Conservation (phyloP, 2,888 invertebrate species). For the Tanypteryx hageni region DNA sequence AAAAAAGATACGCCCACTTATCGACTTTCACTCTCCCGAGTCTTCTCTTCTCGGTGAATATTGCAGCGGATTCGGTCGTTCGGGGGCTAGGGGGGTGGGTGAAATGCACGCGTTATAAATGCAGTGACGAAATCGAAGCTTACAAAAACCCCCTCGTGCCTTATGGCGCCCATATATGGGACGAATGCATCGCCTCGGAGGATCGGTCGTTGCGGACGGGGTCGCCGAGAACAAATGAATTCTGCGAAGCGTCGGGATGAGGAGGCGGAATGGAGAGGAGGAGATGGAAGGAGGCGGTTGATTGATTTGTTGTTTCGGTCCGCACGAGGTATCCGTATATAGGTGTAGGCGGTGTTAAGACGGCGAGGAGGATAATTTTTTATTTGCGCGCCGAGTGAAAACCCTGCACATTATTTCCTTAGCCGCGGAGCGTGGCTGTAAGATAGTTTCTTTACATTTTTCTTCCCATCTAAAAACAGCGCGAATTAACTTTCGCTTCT, state of each 20-base stretch:
- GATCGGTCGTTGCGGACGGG: neutral
- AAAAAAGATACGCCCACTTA: neutral
- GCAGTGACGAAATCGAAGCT: neutral
- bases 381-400: neutral
- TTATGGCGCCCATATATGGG: constrained; percentile 21
- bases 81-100: neutral
- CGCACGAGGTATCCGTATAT: constrained; percentile 21
- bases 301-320: constrained; percentile 18
- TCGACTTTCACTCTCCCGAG: neutral
- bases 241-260: neutral
- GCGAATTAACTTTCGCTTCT: neutral
- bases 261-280: neutral
- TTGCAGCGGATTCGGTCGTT: neutral
- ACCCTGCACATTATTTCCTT: neutral
- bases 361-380: neutral
- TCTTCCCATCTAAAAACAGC: neutral
- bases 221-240: constrained; percentile 9
- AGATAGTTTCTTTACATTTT: neutral
- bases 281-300: neutral
- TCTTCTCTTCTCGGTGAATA: neutral
- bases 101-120: constrained; percentile 10
- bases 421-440: neutral
- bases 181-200: constrained; percentile 6
- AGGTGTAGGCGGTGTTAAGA: neutral
- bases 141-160: neutral